Percentiles rank a stretch among this genome's conserved stretches.
Evolutionary conservation across 2,888 invertebrate genomes (phyloP).

Genomic region (Lycophotia porphyrea): DNA sequence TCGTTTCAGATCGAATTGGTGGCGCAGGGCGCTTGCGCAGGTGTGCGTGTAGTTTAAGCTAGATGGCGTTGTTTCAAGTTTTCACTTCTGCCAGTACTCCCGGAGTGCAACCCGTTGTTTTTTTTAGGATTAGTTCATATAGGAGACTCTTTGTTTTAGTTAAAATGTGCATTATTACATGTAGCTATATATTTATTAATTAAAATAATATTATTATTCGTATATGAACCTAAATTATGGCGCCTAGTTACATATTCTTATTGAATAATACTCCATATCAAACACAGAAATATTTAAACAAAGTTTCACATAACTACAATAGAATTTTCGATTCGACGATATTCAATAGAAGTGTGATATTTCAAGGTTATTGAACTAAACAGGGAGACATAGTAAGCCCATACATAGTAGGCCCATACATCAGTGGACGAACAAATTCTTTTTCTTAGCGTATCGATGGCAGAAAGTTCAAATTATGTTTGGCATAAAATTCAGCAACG

Average conservation of each 20-base stretch:
- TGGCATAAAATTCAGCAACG: neutral
- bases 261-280: conserved; percentile 4
- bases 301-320: conserved; percentile 5
- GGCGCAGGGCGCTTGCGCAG: too few species aligned
- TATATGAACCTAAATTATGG: neutral
- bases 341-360: conserved; percentile 23
- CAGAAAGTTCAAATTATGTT: neutral
- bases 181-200: too few species aligned
- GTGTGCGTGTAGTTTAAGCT: too few species aligned
- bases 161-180: neutral
- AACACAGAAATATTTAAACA: conserved; percentile 15
- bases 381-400: neutral
- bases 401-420: neutral
- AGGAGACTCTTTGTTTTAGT: neutral
- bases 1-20: too few species aligned
- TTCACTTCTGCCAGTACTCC: too few species aligned
- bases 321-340: conserved; percentile 16
- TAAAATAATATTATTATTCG: neutral
- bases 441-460: neutral
- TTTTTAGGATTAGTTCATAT: neutral
- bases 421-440: neutral
- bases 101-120: too few species aligned
- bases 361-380: conserved; percentile 1
- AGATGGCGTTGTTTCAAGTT: too few species aligned
- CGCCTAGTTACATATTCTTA: neutral